phyloP scores from a whole-genome alignment of 2,113 vertebrate genomes.

The Nanorana parkeri region DNA sequence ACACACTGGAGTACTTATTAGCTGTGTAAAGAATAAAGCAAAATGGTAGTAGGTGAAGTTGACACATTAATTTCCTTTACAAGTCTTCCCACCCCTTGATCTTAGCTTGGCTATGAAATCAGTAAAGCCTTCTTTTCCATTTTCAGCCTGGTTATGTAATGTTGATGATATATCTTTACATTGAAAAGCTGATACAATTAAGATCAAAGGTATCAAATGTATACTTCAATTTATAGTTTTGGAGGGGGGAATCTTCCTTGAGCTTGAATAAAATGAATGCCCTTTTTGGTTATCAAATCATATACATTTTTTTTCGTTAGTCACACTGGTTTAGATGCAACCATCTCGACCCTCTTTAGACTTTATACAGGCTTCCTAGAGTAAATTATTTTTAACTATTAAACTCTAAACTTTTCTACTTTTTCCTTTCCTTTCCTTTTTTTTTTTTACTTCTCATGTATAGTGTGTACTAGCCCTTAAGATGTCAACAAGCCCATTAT shows the following conservation, averaged over 20 bases:
- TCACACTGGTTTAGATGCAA: slow-evolving; percentile 61
- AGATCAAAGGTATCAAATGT: slow-evolving; percentile 56
- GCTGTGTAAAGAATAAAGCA: neutral
- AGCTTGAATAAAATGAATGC: slow-evolving; percentile 59
- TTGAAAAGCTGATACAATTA: slow-evolving; percentile 57
- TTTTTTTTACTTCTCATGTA: too few species aligned
- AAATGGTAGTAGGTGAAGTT: neutral
- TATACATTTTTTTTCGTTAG: slow-evolving; percentile 61
- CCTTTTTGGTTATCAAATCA: slow-evolving; percentile 67
- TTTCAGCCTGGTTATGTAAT: slow-evolving; percentile 53
- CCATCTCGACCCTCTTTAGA: slow-evolving; percentile 56
- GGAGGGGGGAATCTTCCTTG: slow-evolving; percentile 27
- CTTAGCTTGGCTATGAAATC: slow-evolving; percentile 50
- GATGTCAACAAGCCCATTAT: slow-evolving; percentile 73
- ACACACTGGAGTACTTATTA: too few species aligned
- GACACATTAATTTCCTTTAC: slow-evolving; percentile 13
- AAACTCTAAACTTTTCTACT: too few species aligned
- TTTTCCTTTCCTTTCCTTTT: neutral
- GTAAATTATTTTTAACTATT: slow-evolving; percentile 57
- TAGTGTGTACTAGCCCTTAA: too few species aligned
- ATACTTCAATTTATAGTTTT: slow-evolving; percentile 56
- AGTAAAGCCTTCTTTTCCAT: slow-evolving; percentile 48
- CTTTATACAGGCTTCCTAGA: slow-evolving; percentile 57
- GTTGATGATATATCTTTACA: slow-evolving; percentile 49
- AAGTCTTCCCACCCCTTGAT: slow-evolving; percentile 32